Evolutionary conservation across 2,113 vertebrate genomes (phyloP), one percentile per base, ranked within the genome.

Genomic region (Telmatochromis brichardi): DNA sequence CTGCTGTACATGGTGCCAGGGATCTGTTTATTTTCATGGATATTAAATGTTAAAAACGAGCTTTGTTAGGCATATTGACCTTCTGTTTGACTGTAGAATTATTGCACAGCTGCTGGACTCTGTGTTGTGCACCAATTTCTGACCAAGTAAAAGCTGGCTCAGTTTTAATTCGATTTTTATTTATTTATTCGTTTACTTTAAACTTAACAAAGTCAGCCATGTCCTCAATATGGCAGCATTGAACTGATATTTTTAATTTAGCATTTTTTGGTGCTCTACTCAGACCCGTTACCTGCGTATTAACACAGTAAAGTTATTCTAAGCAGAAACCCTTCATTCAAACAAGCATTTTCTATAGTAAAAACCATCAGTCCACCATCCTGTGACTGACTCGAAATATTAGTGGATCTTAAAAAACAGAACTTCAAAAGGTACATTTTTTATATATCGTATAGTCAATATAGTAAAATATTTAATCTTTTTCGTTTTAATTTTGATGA

Each of bases 401-500:
- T 45, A 42, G 13, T 42, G 21, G 37, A 26, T 42, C 37, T 26
- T 26, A 26, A 73, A 73, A 73, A 73, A 17, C 9, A 3, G 28
- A 60, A 60, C 58, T 60, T 60, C 28, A 73, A 42, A 42, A 6
- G 21, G 37, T 26, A 73, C 13, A 73, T 15, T 73, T 73, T 42
- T 71, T 6, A 71, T 40, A 42, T 71, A 1, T 26, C 1, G 8
- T 17, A 5, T 26, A 23, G n/a, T 73, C 21, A 73, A 1, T 45
- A 45, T 9, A 10, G 37, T 45, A 26, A 73, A 11, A 45, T 73
- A 26, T 26, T 73, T 45, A 6, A 26, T 0, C 8, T 45, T 3
- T 45, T 26, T 45, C 0, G 8, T 0, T 73, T 0, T 10, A 15
- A 71, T 42, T 26, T 73, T 0, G 5, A 45, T 15, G 13, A 73